Evolutionary conservation across 2,113 vertebrate genomes (phyloP).

Genomic region (Otis tarda): DNA sequence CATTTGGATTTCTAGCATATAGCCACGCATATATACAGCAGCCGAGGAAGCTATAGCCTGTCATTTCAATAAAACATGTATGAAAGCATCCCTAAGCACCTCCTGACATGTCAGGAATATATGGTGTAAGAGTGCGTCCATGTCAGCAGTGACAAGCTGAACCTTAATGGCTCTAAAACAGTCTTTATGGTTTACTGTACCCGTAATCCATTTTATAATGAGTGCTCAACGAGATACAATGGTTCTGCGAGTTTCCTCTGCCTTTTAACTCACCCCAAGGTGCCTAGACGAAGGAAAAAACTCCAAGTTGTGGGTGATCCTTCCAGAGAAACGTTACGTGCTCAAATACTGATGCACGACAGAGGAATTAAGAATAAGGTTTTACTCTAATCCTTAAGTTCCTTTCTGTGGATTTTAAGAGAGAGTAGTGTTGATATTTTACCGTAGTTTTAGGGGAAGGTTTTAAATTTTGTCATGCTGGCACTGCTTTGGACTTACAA

Average conservation of each 20-base stretch:
- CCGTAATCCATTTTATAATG: constrained; percentile 40
- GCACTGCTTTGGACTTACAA: neutral
- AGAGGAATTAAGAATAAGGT: constrained; percentile 27
- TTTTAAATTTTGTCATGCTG: constrained; percentile 3
- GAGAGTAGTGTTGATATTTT: constrained; percentile 11
- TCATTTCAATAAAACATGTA: constrained; percentile 68
- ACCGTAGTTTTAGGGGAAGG: neutral
- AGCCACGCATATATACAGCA: neutral
- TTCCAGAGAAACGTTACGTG: neutral
- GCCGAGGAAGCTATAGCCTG: constrained; percentile 42
- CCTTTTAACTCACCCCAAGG: constrained; percentile 50
- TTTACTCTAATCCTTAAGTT: constrained; percentile 52
- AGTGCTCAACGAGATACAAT: constrained; percentile 19
- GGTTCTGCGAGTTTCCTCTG: neutral
- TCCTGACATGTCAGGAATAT: constrained; percentile 50
- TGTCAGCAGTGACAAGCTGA: constrained; percentile 62
- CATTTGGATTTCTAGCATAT: constrained; percentile 35
- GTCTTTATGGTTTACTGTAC: constrained; percentile 50
- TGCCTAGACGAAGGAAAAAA: neutral
- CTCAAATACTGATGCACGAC: neutral
- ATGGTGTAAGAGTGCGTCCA: constrained; percentile 23
- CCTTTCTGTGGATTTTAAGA: constrained; percentile 39
- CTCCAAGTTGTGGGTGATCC: constrained; percentile 25
- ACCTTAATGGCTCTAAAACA: constrained; percentile 62
- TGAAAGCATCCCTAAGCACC: constrained; percentile 63